Base-by-base conservation (phyloP, 2,888 invertebrate genomes). In the Andrena hattorfiana region DNA sequence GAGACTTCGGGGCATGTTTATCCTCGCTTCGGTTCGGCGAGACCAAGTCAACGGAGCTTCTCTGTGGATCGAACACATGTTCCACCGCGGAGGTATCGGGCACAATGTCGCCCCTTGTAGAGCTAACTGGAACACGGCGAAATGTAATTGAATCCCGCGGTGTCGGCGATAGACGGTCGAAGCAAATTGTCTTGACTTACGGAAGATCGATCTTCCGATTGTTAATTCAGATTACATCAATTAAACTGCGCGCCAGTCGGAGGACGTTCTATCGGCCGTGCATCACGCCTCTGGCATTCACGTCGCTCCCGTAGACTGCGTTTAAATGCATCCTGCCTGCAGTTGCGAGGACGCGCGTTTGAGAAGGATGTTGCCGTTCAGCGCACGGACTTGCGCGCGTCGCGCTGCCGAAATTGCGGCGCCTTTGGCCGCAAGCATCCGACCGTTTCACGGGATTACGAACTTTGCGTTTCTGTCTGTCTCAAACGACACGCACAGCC, bases 151-250 rank as follows among this genome's bases (percentile, higher is more conserved):
- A 60, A 80, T 60, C 60, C 23, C 30, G 23, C 26, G 10, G 30
- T 16, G 28, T 35, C 30, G 35, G 1, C 28, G 28, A 32, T 30
- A 56, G n/a, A n/a, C 10, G 13, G 23, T 26, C n/a, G 30, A 8
- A 32, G 51, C 60, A 54, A 80, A 78, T 54, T 67, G 35, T 51
- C 48, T 60, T 23, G 16, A 30, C 51, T 62, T 51, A 10, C 42
- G n/a, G 0, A 20, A n/a, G 32, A 62, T 80, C 80, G 71, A 79
- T 79, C 26, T 28, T 62, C 26, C 60, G 54, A 71, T 80, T 48
- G 80, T 80, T 80, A 66, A 70, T 70, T 66, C 51, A 30, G 59
- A 66, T 80, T 77, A 28, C 48, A 71, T 62, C 54, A 35, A 80
- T 80, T 79, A 69, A 49, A 35, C 42, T 1, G 13, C 63, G 20